Conservation (phyloP, 2,797 vertebrate species). For the Sciaenops ocellatus region DNA sequence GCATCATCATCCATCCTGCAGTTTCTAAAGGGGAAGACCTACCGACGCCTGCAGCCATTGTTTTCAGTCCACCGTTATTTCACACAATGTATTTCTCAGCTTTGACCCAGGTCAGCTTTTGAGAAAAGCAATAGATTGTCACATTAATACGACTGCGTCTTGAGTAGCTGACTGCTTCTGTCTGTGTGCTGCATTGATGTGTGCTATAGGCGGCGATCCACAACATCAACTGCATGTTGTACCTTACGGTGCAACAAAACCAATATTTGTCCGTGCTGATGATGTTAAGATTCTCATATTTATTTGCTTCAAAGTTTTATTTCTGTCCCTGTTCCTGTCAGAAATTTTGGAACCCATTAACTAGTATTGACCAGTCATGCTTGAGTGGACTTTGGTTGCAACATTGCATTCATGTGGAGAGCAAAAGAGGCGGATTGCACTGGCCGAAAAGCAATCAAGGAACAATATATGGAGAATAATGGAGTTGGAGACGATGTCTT, state of each 20-base stretch:
- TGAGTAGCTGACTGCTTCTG: background rate
- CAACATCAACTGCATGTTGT: background rate
- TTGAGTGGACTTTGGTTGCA: no score
- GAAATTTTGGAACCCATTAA: no score
- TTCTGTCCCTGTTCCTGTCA: background rate
- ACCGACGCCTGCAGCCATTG: background rate
- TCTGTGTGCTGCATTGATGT: background rate
- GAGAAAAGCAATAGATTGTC: background rate
- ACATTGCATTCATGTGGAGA: no score
- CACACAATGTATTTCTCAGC: background rate
- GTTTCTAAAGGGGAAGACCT: background rate
- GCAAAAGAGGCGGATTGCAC: no score
- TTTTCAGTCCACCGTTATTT: no score
- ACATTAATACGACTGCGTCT: background rate
- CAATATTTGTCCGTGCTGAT: no score
- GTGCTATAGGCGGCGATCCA: background rate
- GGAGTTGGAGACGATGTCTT: no score
- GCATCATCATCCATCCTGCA: background rate
- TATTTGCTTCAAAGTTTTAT: background rate
- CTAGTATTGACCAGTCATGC: no score
- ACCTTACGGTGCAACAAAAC: background rate
- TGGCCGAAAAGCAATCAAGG: no score
- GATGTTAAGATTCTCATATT: no score
- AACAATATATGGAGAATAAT: no score
- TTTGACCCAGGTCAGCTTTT: background rate